Conservation (phyloP, 2,797 vertebrate genomes). For the Phalanger gymnotis region DNA sequence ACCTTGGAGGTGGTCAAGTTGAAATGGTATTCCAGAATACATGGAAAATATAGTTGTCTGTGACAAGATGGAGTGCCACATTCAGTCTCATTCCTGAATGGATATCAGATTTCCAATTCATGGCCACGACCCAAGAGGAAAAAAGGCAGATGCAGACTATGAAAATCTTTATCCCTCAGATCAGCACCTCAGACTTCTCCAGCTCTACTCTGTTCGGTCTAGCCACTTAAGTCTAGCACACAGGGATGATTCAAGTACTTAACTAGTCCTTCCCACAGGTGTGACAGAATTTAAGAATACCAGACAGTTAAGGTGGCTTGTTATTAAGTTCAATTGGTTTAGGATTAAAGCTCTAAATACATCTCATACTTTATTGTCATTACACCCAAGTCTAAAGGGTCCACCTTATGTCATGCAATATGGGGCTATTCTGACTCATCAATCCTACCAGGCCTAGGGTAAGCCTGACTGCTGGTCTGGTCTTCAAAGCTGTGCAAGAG, state of each 20-base stretch:
- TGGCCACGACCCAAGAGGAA: neutral
- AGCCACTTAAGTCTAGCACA: neutral
- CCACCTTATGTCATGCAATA: neutral
- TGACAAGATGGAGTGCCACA: neutral
- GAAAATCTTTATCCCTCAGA: neutral
- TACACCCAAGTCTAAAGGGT: neutral
- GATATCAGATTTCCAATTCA: neutral
- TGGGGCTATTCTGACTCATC: neutral
- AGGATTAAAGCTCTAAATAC: neutral
- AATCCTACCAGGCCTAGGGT: neutral
- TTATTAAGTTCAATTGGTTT: neutral
- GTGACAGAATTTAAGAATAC: neutral
- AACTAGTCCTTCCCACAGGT: neutral
- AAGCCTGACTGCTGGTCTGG: neutral
- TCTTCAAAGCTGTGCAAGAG: neutral
- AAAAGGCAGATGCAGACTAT: neutral
- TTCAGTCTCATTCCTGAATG: neutral
- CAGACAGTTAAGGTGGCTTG: neutral
- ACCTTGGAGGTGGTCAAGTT: neutral
- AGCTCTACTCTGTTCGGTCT: neutral
- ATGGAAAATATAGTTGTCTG: neutral
- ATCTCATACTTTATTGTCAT: neutral
- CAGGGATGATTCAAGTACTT: neutral
- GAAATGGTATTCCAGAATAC: neutral
- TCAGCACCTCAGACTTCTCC: neutral